These are phyloP conservation scores for Leptopilina myrica DNA, from an alignment of 2,888 invertebrate species.

Conservation along the genomic window DNA sequence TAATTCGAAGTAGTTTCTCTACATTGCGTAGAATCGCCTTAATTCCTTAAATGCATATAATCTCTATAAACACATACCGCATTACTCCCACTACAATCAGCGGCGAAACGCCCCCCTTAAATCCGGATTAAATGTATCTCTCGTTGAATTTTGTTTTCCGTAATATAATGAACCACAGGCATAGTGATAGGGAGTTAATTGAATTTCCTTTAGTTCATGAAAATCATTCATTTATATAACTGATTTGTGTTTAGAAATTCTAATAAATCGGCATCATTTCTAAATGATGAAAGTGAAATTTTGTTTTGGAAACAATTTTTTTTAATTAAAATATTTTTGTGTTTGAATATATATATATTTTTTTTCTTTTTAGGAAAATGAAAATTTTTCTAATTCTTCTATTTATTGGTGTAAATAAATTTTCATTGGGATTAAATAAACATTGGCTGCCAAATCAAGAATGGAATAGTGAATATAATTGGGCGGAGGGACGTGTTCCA, in stretches of 20 bases:
- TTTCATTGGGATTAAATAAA: slow-evolving; percentile 56
- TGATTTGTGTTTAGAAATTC: neutral
- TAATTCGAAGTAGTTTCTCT: neutral
- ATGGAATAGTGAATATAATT: slow-evolving; percentile 66
- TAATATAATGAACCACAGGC: slow-evolving; percentile 29
- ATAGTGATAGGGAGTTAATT: slow-evolving; percentile 18
- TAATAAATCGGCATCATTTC: too few relatives aligned
- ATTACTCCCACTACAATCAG: slow-evolving; percentile 24
- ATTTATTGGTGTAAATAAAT: neutral
- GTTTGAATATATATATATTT: neutral
- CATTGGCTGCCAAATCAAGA: slow-evolving; percentile 70
- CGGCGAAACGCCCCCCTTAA: slow-evolving; percentile 24
- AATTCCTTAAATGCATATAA: slow-evolving; percentile 25
- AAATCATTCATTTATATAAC: neutral
- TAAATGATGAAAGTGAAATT: neutral
- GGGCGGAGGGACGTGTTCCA: slow-evolving; percentile 59
- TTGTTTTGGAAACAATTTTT: neutral
- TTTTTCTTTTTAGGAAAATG: neutral
- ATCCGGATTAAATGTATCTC: slow-evolving; percentile 20
- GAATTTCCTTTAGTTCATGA: neutral
- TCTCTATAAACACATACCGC: slow-evolving; percentile 4
- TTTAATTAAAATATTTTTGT: neutral
- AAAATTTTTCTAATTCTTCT: neutral
- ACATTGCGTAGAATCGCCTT: neutral
- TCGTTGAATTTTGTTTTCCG: slow-evolving; percentile 4